Percentiles rank a stretch among this genome's conserved stretches.
These are phyloP conservation scores for Mastomys coucha DNA, from an alignment of 2,113 vertebrate species.

Conservation along the genomic window DNA sequence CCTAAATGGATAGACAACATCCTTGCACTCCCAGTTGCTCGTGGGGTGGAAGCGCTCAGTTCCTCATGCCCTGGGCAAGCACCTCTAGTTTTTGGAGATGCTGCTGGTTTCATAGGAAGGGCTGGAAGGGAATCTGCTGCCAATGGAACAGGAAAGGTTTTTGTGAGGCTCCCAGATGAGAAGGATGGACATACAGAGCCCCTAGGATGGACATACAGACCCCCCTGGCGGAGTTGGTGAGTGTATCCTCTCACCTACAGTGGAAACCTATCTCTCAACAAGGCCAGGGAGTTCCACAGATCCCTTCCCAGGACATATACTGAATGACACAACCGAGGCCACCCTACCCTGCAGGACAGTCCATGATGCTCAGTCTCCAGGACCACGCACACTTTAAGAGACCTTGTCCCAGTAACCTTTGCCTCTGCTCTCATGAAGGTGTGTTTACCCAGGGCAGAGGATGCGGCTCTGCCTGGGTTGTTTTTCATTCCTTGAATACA, in stretches of 20 bases:
- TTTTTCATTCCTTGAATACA: not conserved
- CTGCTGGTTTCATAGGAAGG: conserved; percentile 30
- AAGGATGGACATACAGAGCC: not conserved
- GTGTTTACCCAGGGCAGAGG: not conserved
- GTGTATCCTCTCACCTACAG: not conserved
- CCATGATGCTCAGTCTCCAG: not conserved
- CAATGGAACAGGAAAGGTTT: not conserved
- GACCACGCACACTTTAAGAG: not conserved
- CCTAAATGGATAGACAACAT: conserved; percentile 51
- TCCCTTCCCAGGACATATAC: not conserved
- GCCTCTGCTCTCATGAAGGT: not conserved
- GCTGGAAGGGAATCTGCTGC: not conserved
- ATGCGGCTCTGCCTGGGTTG: too few relatives aligned
- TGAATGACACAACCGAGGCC: not conserved
- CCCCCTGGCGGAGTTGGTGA: not conserved
- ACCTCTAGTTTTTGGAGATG: conserved; percentile 56
- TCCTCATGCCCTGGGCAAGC: conserved; percentile 1
- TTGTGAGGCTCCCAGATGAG: not conserved
- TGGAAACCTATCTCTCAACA: not conserved
- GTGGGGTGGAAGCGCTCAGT: not conserved
- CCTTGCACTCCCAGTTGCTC: not conserved
- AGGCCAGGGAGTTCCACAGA: not conserved
- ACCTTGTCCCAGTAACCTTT: not conserved
- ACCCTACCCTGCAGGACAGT: not conserved
- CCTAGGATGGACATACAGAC: not conserved